Percentiles rank a stretch among this genome's conserved stretches.
Evolutionary conservation across 2,888 invertebrate genomes (phyloP).

Genomic region (Caenorhabditis wallacei): DNA sequence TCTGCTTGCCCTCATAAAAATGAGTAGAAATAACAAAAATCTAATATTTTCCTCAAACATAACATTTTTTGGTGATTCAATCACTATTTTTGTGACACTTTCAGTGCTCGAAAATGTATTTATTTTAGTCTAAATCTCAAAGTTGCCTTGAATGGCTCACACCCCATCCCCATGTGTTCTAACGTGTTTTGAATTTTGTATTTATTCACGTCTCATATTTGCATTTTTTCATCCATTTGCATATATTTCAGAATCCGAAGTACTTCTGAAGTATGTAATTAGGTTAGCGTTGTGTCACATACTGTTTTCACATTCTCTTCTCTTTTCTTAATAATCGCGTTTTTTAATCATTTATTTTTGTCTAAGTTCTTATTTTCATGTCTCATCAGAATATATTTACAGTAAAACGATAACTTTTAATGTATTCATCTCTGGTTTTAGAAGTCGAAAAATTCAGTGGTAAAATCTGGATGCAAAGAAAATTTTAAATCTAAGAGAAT

Average conservation of each 20-base stretch:
- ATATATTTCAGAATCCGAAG: not conserved
- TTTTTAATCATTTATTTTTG: too few species aligned
- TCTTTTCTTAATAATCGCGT: too few species aligned
- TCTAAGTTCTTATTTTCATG: too few species aligned
- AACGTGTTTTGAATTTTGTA: not conserved
- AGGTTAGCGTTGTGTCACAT: too few species aligned
- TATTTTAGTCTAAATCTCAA: not conserved
- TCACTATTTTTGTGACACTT: conserved; percentile 47
- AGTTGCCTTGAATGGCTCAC: not conserved
- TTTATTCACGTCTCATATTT: conserved; percentile 13
- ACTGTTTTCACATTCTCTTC: too few species aligned
- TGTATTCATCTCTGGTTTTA: too few species aligned
- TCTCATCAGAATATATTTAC: too few species aligned
- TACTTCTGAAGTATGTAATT: not conserved
- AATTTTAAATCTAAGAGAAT: too few species aligned
- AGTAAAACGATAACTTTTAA: too few species aligned
- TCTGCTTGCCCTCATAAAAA: conserved; percentile 69
- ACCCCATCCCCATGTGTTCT: not conserved
- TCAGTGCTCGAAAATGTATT: conserved; percentile 16
- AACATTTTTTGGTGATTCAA: conserved; percentile 58
- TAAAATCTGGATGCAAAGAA: too few species aligned
- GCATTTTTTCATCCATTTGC: not conserved
- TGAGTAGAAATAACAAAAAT: conserved; percentile 23
- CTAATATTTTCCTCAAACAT: not conserved
- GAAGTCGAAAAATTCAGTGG: too few species aligned